Evolutionary conservation across 1,140 invertebrate species (phyloP).

Genomic region (Ephestia elutella): DNA sequence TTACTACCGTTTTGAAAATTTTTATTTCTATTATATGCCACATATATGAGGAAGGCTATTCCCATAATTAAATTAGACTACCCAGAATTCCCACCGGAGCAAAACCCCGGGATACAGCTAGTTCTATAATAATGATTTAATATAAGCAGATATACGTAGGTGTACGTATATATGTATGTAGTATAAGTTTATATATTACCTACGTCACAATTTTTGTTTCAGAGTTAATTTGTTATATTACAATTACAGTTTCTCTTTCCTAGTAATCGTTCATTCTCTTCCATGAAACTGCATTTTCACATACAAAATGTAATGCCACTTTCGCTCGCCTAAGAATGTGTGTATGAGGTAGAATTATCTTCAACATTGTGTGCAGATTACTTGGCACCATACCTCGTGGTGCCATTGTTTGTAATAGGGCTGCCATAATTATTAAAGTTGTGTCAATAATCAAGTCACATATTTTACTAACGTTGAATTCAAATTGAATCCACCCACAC

Average conservation of each 20-base stretch:
- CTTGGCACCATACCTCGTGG: slow-evolving; percentile 25
- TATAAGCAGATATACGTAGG: too few relatives aligned
- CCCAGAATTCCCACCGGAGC: too few relatives aligned
- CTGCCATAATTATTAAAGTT: neutral
- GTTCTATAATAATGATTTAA: too few relatives aligned
- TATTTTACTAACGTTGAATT: neutral
- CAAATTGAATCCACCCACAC: too few relatives aligned
- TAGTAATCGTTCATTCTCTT: slow-evolving; percentile 27
- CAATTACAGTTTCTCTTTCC: slow-evolving; percentile 17
- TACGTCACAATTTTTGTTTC: neutral
- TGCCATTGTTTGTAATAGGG: slow-evolving; percentile 24
- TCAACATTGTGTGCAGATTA: slow-evolving; percentile 62
- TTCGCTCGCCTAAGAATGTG: slow-evolving; percentile 47
- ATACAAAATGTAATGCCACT: slow-evolving; percentile 50
- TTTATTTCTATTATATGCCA: too few relatives aligned
- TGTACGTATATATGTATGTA: too few relatives aligned
- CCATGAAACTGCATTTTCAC: slow-evolving; percentile 53
- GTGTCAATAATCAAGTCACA: neutral
- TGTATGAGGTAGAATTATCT: slow-evolving; percentile 39
- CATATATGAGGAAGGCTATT: too few relatives aligned
- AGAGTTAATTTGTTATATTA: neutral
- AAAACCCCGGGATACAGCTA: too few relatives aligned
- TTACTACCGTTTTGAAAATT: too few relatives aligned
- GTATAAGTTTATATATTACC: too few relatives aligned
- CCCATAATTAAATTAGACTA: too few relatives aligned